Conservation (phyloP, 2,113 vertebrate genomes). For the Lycaon pictus region DNA sequence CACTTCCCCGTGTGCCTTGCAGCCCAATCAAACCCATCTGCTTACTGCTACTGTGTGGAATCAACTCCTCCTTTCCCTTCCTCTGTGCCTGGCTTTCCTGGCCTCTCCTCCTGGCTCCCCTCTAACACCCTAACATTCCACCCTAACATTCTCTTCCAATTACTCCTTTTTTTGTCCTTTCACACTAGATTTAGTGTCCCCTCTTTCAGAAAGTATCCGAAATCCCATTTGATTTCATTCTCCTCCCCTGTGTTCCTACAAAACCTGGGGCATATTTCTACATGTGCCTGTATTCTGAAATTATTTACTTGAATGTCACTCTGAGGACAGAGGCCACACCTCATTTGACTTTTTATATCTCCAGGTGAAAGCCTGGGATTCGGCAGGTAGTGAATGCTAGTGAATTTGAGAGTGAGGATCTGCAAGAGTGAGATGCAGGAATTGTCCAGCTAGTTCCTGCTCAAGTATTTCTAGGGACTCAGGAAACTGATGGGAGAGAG, state of each 20-base stretch:
- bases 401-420: not conserved
- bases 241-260: not conserved
- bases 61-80: not conserved
- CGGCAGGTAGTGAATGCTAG: not conserved
- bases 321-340: not conserved
- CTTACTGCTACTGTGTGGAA: not conserved
- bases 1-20: accelerated
- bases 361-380: not conserved
- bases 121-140: not conserved
- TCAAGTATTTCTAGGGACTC: not conserved
- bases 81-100: not conserved
- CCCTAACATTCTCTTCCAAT: not conserved
- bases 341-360: not conserved
- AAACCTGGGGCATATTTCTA: not conserved
- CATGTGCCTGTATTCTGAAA: not conserved
- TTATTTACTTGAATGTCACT: not conserved
- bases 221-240: not conserved
- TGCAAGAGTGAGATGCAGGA: not conserved
- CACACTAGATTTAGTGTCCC: not conserved
- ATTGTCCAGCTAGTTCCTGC: not conserved
- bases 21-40: accelerated
- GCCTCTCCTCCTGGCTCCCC: not conserved
- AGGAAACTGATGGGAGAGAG: not conserved
- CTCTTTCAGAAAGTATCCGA: not conserved
- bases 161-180: not conserved